Conservation (phyloP, 2,797 vertebrate genomes). For the Eutrigla gurnardus region DNA sequence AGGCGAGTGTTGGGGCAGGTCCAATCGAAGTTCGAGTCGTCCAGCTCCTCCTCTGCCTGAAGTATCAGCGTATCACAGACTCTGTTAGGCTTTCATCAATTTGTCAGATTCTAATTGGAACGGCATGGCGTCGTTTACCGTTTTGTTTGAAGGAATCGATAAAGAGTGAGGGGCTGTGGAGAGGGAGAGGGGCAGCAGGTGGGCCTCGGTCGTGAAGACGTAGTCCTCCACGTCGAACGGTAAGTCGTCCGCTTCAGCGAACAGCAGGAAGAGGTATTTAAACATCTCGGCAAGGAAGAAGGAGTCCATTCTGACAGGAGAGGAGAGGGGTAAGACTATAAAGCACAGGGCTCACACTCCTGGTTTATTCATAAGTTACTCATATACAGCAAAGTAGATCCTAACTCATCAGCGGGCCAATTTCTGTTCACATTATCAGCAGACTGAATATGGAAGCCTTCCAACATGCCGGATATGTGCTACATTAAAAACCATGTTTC, state of each 20-base stretch:
- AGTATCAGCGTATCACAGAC: not conserved
- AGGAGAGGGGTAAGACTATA: not conserved
- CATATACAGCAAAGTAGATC: conserved; percentile 2
- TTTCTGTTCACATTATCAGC: not conserved
- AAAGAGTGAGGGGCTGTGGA: conserved; percentile 86
- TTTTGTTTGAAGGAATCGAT: conserved; percentile 68
- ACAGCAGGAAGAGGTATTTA: conserved; percentile 97
- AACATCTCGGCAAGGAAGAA: conserved; percentile 99
- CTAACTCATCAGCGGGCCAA: not conserved
- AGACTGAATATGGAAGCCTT: not conserved
- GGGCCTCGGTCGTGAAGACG: conserved; percentile 98
- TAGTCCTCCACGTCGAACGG: conserved; percentile 98
- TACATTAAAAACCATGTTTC: not conserved
- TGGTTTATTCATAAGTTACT: conserved; percentile 7
- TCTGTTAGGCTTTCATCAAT: conserved; percentile 1
- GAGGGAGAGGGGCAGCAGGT: conserved; percentile 95
- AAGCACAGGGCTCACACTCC: not conserved
- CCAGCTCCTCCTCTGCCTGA: conserved; percentile 86
- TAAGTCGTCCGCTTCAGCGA: conserved; percentile 93
- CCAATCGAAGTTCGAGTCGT: conserved; percentile 98
- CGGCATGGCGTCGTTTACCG: conserved; percentile 51
- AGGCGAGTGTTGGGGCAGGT: conserved; percentile 98
- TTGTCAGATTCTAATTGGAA: not conserved
- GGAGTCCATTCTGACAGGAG: conserved; percentile 92
- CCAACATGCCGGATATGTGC: not conserved